Percentiles rank a stretch among this genome's conserved stretches.
Evolutionary conservation across 1,140 invertebrate genomes (phyloP).

Genomic region (Bicyclus anynana): DNA sequence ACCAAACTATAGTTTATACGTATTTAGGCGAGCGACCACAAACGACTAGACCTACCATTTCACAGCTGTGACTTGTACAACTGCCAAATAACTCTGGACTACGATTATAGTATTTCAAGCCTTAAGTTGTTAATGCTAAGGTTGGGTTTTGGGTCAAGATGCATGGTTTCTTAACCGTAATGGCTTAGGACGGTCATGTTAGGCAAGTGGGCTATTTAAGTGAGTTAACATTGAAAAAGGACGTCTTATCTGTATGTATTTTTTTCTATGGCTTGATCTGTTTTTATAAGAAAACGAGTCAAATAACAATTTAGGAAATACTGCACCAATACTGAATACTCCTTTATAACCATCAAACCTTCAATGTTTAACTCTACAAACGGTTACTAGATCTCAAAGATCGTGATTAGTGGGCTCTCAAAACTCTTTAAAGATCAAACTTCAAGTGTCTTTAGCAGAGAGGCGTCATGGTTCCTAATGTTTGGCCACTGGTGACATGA

Average conservation of each 20-base stretch:
- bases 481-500: too few relatives aligned
- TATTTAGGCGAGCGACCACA: conserved; percentile 37
- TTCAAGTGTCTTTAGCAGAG: too few relatives aligned
- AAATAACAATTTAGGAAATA: too few relatives aligned
- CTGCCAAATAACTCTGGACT: conserved; percentile 5
- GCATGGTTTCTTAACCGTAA: conserved; percentile 27
- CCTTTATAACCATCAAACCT: too few relatives aligned
- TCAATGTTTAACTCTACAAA: too few relatives aligned
- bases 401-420: too few relatives aligned
- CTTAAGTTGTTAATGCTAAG: conserved; percentile 5
- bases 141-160: background rate
- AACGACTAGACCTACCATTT: conserved; percentile 32
- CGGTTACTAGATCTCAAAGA: too few relatives aligned
- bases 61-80: conserved; percentile 33
- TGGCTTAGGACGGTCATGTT: conserved; percentile 24
- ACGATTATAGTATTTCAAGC: background rate
- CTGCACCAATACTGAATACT: too few relatives aligned
- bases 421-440: too few relatives aligned
- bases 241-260: background rate
- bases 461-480: too few relatives aligned
- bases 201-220: conserved; percentile 24
- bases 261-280: background rate
- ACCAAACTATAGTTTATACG: conserved; percentile 18
- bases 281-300: too few relatives aligned
- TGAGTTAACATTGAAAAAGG: conserved; percentile 19